Percentiles rank a stretch among this genome's conserved stretches.
phyloP scores from a whole-genome alignment of 2,888 invertebrate genomes.

The Napeogenes inachia region DNA sequence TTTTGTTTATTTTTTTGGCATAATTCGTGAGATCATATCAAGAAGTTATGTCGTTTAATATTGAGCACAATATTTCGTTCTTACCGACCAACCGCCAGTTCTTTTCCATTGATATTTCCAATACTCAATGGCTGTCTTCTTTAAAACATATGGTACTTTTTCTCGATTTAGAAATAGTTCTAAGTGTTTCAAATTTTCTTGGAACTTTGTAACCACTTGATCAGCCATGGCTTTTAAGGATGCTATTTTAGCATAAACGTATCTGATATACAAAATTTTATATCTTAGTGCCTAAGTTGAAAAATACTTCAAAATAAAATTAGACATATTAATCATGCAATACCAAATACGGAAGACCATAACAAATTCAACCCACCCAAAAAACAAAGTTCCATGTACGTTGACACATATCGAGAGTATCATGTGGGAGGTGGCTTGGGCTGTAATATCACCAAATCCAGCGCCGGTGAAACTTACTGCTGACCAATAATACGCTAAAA shows the following conservation, averaged over 20 bases:
- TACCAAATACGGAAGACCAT: constrained; percentile 12
- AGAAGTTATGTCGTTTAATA: constrained; percentile 10
- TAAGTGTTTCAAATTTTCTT: constrained; percentile 68
- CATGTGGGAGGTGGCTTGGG: constrained; percentile 63
- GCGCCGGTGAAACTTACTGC: constrained; percentile 67
- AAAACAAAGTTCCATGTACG: constrained; percentile 68
- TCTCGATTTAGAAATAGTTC: constrained; percentile 65
- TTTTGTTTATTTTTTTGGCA: constrained; percentile 18
- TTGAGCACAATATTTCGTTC: constrained; percentile 25
- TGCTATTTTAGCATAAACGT: constrained; percentile 69
- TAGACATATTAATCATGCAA: not conserved
- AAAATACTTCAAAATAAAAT: too few species aligned
- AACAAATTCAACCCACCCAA: constrained; percentile 55
- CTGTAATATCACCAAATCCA: constrained; percentile 70
- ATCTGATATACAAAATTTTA: constrained; percentile 39
- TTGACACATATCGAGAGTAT: constrained; percentile 61
- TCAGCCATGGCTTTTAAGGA: constrained; percentile 70
- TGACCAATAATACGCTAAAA: constrained; percentile 69
- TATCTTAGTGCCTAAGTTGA: not conserved
- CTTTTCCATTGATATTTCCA: constrained; percentile 75
- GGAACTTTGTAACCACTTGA: constrained; percentile 64
- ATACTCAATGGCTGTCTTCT: constrained; percentile 58
- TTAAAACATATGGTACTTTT: constrained; percentile 54
- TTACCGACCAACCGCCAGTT: constrained; percentile 71
- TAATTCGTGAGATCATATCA: constrained; percentile 24